Evolutionary conservation across 2,888 invertebrate genomes (phyloP).

Genomic region (Rotaria sp.): DNA sequence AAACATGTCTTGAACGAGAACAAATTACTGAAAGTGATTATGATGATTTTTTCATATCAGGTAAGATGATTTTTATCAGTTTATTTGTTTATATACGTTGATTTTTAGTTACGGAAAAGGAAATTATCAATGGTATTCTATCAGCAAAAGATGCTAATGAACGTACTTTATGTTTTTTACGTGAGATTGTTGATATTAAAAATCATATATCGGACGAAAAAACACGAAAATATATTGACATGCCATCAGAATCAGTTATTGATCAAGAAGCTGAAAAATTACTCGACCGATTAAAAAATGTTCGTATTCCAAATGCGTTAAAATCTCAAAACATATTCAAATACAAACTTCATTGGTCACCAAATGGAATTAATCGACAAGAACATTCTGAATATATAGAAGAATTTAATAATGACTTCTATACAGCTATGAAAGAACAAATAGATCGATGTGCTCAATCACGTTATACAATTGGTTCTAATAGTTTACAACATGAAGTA

Average conservation of each 20-base stretch:
- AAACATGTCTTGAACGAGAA: slow-evolving; percentile 46
- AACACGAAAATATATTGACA: background rate
- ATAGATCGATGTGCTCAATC: background rate
- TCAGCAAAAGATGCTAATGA: slow-evolving; percentile 44
- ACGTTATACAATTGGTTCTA: background rate
- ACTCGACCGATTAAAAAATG: background rate
- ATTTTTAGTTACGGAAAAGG: slow-evolving; percentile 47
- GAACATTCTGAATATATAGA: background rate
- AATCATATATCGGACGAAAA: background rate
- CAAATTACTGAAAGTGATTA: slow-evolving; percentile 45
- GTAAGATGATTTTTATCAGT: slow-evolving; percentile 42
- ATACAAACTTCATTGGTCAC: background rate
- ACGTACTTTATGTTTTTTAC: slow-evolving; percentile 46
- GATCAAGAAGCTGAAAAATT: background rate
- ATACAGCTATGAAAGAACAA: background rate
- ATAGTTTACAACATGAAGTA: slow-evolving; percentile 34
- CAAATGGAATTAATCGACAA: background rate
- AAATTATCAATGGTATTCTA: slow-evolving; percentile 46
- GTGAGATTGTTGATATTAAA: slow-evolving; percentile 49
- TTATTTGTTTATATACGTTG: background rate
- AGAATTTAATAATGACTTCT: background rate
- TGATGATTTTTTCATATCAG: slow-evolving; percentile 46
- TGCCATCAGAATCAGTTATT: background rate
- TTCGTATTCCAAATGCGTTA: background rate
- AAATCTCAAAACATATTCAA: background rate